Percentiles rank a stretch among this genome's conserved stretches.
Evolutionary conservation across 2,113 vertebrate genomes (phyloP).

Genomic region (Hemibagrus wyckioides): DNA sequence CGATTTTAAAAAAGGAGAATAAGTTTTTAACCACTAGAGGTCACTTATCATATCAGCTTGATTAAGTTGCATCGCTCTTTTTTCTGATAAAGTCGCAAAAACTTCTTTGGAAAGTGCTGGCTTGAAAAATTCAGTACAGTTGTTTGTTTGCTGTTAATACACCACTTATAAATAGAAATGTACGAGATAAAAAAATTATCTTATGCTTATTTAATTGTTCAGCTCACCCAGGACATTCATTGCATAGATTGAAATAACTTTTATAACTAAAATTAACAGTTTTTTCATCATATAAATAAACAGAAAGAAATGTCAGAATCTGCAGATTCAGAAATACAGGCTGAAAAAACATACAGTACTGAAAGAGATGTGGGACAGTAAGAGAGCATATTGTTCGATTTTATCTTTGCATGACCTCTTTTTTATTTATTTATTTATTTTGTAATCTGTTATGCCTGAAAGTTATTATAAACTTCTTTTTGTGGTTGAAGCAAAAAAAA

Average conservation of each 20-base stretch:
- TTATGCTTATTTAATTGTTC: neutral
- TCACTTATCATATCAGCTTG: neutral
- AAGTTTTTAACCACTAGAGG: neutral
- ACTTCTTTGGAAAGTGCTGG: neutral
- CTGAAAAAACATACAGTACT: no score
- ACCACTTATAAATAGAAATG: neutral
- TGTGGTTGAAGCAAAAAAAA: neutral
- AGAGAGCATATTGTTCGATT: neutral
- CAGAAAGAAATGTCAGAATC: neutral
- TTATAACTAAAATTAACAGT: no score
- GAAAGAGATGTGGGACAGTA: neutral
- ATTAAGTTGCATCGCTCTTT: neutral
- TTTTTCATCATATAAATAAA: neutral
- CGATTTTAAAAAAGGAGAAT: neutral
- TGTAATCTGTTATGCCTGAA: neutral
- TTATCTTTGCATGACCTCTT: neutral
- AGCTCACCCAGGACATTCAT: neutral
- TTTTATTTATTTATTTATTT: neutral
- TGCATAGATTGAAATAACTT: neutral
- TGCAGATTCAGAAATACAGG: neutral
- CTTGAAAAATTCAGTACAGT: neutral
- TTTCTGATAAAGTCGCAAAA: neutral
- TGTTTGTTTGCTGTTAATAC: neutral
- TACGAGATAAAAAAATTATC: neutral
- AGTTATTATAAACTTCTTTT: neutral